phyloP scores from a whole-genome alignment of 2,797 vertebrate species.

The Darevskia mixta region DNA sequence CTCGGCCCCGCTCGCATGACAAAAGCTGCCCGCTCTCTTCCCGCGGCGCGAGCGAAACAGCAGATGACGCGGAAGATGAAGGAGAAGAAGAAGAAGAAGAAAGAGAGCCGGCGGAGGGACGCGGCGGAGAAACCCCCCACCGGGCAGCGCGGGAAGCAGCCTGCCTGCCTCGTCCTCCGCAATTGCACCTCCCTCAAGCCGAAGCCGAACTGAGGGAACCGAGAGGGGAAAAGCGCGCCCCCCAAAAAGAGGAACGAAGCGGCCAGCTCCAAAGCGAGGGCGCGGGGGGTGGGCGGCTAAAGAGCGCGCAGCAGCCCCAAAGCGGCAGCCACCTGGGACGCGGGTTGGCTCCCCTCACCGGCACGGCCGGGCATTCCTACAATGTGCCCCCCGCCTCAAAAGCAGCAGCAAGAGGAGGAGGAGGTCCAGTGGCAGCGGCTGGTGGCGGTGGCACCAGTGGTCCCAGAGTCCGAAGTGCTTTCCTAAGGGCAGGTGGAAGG shows the following conservation, averaged over 20 bases:
- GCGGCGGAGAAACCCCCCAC: conserved; percentile 30
- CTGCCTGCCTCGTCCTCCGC: conserved; percentile 3
- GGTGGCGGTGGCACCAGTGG: too few relatives aligned
- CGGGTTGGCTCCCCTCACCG: background rate
- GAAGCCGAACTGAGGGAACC: background rate
- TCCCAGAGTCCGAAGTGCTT: background rate
- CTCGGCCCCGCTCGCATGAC: conserved; percentile 74
- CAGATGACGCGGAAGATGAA: conserved; percentile 2
- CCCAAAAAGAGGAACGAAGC: background rate
- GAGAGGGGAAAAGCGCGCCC: background rate
- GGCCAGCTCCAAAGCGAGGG: background rate
- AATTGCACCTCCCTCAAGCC: conserved; percentile 42
- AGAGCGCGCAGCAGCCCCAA: background rate
- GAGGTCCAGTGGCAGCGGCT: background rate
- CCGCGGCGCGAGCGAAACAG: conserved; percentile 50
- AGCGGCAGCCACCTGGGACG: conserved; percentile 34
- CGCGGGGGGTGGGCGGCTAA: background rate
- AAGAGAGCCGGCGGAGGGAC: conserved; percentile 33
- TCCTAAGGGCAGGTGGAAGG: background rate
- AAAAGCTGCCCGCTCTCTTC: conserved; percentile 62
- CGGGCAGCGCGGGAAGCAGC: too few relatives aligned
- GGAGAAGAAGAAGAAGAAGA: background rate
- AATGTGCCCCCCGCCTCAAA: conserved; percentile 20
- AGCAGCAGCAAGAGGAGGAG: too few relatives aligned
- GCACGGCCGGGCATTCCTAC: conserved; percentile 49